Base-by-base conservation (phyloP, 1,140 invertebrate genomes). In the Galleria mellonella region DNA sequence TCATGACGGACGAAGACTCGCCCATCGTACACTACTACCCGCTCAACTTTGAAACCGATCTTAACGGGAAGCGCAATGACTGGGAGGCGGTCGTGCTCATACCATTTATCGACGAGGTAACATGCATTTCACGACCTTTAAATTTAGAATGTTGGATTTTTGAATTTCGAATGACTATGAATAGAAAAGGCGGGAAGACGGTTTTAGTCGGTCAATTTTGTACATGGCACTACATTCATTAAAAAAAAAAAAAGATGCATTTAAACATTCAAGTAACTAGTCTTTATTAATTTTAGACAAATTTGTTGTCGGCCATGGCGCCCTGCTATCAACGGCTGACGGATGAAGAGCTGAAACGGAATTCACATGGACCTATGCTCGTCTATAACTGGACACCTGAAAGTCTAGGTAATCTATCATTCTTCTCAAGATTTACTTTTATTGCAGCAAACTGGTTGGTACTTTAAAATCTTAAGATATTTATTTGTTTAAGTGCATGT, bases 71-170 rank as follows among this genome's bases (percentile, higher is more conserved):
- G 72, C 90, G 90, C 62, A 94, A 98, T 62, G 96, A 98, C 48
- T 99, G 97, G 97, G 98, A 99, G 83, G 97, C 97, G 13, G 94
- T 99, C 0, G 96, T 99, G 5, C 87, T 99, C 0, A 97, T 99
- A 66, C 97, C 97, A 0, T 98, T 99, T 63, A 99, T 99, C 62
- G 93, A 98, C 55, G 96, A 98, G 89, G 93, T 93, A 69, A 62
- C 73, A n/a, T n/a, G n/a, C n/a, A n/a, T n/a, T n/a, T n/a, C n/a
- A n/a, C n/a, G n/a, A n/a, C n/a, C n/a, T 71, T 27, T 6, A 31
- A 43, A 30, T 30, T 32, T 36, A 36, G 23, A 9, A 7, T 31
- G 40, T n/a, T 1, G 4, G 28, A 7, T 9, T 14, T 0, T n/a
- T 6, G n/a, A 49, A n/a, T 13, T 36, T 44, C 27, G 15, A 37